These are phyloP conservation scores for Bilobella aurantiaca DNA, from an alignment of 1,140 invertebrate genomes.

Conservation along the genomic window DNA sequence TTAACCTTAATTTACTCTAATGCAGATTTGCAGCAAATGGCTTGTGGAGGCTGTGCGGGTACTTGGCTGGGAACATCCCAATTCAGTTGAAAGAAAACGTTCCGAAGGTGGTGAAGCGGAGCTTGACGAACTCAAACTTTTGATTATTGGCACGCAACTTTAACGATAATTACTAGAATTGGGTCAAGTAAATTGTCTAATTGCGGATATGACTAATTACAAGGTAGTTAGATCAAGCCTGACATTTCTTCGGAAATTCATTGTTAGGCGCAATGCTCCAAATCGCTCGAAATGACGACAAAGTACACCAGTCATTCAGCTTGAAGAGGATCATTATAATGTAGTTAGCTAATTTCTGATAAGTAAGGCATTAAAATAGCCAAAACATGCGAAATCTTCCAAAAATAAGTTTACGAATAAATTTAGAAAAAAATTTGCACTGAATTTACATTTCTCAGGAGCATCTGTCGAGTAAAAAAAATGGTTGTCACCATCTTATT, in stretches of 20 bases:
- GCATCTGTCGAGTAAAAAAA: too few species aligned
- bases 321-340: neutral
- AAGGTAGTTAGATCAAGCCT: neutral
- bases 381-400: neutral
- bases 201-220: neutral
- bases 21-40: slow-evolving; percentile 23
- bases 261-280: neutral
- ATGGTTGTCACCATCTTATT: too few species aligned
- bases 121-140: slow-evolving; percentile 16
- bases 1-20: neutral
- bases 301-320: neutral
- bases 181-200: too few species aligned
- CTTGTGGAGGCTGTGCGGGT: slow-evolving; percentile 23
- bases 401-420: neutral
- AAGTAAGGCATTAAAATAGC: neutral
- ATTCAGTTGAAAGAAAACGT: slow-evolving; percentile 24
- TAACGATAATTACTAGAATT: too few species aligned
- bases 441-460: too few species aligned
- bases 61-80: slow-evolving; percentile 25
- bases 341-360: neutral
- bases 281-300: neutral
- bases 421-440: too few species aligned
- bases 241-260: neutral
- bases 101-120: slow-evolving; percentile 26
- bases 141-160: neutral